Percentiles rank a stretch among this genome's conserved stretches.
Conservation (phyloP, 2,797 vertebrate genomes). For the Masticophis lateralis region DNA sequence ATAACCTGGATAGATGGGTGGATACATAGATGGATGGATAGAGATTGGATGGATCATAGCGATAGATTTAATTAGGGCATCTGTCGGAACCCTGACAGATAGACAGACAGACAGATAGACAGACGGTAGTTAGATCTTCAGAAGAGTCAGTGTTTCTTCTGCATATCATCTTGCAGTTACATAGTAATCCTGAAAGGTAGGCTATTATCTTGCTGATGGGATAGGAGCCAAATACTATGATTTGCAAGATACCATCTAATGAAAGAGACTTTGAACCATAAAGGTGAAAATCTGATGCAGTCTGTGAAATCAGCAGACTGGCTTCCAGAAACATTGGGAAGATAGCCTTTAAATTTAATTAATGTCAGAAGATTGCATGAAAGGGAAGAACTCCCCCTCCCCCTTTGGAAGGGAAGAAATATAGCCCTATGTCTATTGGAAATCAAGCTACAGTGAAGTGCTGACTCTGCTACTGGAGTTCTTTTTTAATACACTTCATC, state of each 20-base stretch:
- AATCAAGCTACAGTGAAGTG: background rate
- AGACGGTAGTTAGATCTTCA: background rate
- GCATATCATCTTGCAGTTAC: background rate
- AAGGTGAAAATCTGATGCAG: background rate
- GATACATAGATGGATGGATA: no score
- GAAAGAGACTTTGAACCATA: background rate
- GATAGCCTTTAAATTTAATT: background rate
- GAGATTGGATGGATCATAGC: no score
- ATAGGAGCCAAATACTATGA: background rate
- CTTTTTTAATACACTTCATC: background rate
- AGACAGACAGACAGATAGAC: no score
- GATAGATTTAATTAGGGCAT: no score
- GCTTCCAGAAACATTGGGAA: background rate
- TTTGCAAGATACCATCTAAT: background rate
- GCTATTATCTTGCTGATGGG: background rate
- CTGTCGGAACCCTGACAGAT: no score
- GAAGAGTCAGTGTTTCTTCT: background rate
- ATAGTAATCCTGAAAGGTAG: background rate
- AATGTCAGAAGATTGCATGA: background rate
- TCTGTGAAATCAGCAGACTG: background rate
- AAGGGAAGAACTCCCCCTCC: background rate
- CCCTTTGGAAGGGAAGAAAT: background rate
- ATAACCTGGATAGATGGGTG: no score
- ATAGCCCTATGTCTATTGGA: background rate
- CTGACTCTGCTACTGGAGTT: background rate